phyloP scores from a whole-genome alignment of 2,113 vertebrate genomes.

The Psophia crepitans region DNA sequence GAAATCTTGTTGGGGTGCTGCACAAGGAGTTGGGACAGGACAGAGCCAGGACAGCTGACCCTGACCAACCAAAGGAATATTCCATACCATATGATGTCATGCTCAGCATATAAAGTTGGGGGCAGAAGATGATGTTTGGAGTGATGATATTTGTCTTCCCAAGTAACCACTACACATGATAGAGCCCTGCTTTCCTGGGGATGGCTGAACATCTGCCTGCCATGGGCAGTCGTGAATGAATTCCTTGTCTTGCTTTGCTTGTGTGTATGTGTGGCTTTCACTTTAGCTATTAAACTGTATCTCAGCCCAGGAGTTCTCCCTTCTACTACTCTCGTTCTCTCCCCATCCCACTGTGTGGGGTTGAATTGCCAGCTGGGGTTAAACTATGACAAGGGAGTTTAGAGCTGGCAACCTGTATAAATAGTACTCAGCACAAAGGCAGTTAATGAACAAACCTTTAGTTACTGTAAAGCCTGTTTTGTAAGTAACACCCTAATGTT shows the following conservation, averaged over 20 bases:
- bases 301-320: not conserved
- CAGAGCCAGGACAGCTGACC: not conserved
- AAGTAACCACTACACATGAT: rapidly evolving
- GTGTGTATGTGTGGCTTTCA: rapidly evolving
- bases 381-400: not conserved
- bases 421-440: not conserved
- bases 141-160: not conserved
- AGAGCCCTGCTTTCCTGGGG: not conserved
- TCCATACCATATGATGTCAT: too few relatives aligned
- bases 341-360: too few relatives aligned
- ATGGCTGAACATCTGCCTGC: not conserved
- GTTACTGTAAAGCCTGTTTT: not conserved
- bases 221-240: not conserved
- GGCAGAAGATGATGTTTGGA: rapidly evolving
- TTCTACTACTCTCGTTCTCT: not conserved
- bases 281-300: not conserved
- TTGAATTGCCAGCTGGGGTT: not conserved
- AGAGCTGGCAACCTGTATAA: not conserved
- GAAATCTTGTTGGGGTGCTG: too few relatives aligned
- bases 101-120: not conserved
- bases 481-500: not conserved
- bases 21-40: not conserved
- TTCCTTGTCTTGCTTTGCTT: not conserved
- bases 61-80: too few relatives aligned
- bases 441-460: not conserved